phyloP scores from a whole-genome alignment of 2,888 invertebrate genomes.

The Hypsopygia costalis region DNA sequence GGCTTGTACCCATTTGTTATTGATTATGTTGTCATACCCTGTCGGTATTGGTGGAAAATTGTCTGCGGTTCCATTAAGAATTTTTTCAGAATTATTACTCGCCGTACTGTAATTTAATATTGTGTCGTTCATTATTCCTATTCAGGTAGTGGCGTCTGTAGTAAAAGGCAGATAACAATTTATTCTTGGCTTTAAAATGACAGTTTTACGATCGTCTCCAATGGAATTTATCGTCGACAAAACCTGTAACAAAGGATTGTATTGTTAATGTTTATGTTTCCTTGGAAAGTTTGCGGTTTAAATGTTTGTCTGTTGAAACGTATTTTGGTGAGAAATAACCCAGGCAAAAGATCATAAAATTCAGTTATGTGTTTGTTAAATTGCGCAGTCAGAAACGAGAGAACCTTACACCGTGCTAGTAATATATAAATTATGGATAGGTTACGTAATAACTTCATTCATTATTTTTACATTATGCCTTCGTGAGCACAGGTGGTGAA shows the following conservation, averaged over 20 bases:
- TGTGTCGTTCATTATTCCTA: constrained; percentile 54
- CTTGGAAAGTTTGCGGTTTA: constrained; percentile 9
- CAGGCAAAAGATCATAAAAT: background rate
- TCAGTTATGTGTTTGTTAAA: background rate
- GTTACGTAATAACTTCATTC: no score
- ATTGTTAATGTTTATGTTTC: constrained; percentile 31
- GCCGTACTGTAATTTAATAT: constrained; percentile 41
- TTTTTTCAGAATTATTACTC: constrained; percentile 37
- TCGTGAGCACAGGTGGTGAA: no score
- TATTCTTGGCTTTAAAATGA: constrained; percentile 41
- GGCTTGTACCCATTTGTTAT: constrained; percentile 84
- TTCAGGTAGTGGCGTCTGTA: constrained; percentile 32
- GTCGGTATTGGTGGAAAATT: constrained; percentile 32
- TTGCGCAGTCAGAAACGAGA: background rate
- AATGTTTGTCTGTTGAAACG: constrained; percentile 4
- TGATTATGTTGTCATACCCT: constrained; percentile 77
- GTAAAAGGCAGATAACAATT: constrained; percentile 44
- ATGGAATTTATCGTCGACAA: constrained; percentile 43
- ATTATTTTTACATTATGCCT: no score
- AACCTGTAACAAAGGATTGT: constrained; percentile 67
- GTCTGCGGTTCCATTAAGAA: constrained; percentile 36
- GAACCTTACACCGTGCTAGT: no score
- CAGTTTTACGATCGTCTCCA: constrained; percentile 49
- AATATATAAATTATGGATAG: no score
- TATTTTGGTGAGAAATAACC: constrained; percentile 5